Evolutionary conservation across 2,797 vertebrate species (phyloP), one percentile per base, ranked within the genome.

Genomic region (Rhynchonycteris naso): DNA sequence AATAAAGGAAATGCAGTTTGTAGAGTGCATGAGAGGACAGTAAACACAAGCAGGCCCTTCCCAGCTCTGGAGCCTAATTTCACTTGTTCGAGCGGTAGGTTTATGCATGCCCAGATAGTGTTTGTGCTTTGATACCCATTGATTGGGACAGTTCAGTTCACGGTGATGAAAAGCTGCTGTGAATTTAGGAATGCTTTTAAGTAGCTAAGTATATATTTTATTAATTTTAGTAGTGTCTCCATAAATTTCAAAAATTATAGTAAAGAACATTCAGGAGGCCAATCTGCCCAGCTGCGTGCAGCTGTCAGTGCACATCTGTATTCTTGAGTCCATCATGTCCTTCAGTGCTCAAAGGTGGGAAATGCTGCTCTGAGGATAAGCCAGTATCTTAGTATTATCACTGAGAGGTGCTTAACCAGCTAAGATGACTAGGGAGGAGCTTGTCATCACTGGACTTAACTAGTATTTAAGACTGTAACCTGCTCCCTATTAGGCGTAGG

Each of bases 1-100:
- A 94, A 89, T 33, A 30, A 82, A 89, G 86, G 47, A 80, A 93
- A 84, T 91, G 61, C 91, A 82, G 47, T 85, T 86, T 88, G 66
- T 66, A 87, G 63, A 52, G 52, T 59, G 38, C 38, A 82, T 16
- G 38, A 72, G 93, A 93, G 59, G 76, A 90, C 93, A 93, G 93
- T 33, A 52, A 92, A 74, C 14, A 50, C 85, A 50, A 71, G 79
- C 7, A 75, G 85, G 22, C 28, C 56, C 19, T 86, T 84, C 84
- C 47, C 54, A 72, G 58, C n/a, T 50, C 38, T 26, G 16, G 9
- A 66, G 75, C 19, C 93, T 47, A 33, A 69, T 78, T 58, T 52
- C 22, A 28, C 82, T 78, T 71, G 86, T 91, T 52, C 18, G 38
- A 87, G n/a, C 38, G 43, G 24, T 22, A 43, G 7, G 28, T 24